Evolutionary conservation across 2,113 vertebrate species (phyloP).

Genomic region (Oryzias javanicus): DNA sequence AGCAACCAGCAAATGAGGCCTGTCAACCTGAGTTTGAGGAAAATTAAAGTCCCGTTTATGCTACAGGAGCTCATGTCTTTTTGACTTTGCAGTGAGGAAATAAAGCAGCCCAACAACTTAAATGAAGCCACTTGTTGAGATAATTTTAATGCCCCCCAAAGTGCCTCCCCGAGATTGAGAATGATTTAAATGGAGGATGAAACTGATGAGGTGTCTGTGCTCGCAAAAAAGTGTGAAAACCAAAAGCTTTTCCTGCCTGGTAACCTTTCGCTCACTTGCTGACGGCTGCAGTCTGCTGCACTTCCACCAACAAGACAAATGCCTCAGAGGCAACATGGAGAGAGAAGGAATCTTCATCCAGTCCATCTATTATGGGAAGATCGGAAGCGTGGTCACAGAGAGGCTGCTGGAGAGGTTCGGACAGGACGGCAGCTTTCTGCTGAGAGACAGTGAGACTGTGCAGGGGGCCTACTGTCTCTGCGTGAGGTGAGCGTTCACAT

Average conservation of each 20-base stretch:
- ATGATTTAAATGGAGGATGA: too few species aligned
- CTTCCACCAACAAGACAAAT: neutral
- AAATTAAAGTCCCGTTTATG: too few species aligned
- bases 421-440: constrained; percentile 71
- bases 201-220: constrained; percentile 8
- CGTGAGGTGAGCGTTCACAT: constrained; percentile 65
- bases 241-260: constrained; percentile 48
- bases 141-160: too few species aligned
- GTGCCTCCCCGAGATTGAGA: too few species aligned
- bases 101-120: too few species aligned
- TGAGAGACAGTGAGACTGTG: constrained; percentile 73
- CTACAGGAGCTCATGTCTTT: too few species aligned
- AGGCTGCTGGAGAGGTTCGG: constrained; percentile 66
- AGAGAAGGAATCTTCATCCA: constrained; percentile 41
- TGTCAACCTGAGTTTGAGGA: too few species aligned
- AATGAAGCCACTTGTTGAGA: too few species aligned
- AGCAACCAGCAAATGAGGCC: too few species aligned
- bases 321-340: constrained; percentile 42
- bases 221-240: constrained; percentile 61
- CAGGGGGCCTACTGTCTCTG: constrained; percentile 71
- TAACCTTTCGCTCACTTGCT: neutral
- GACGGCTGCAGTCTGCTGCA: constrained; percentile 8
- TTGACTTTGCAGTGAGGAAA: too few species aligned
- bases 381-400: constrained; percentile 63
- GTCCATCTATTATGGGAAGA: constrained; percentile 66